Conservation (phyloP, 2,888 invertebrate species). For the Atethmia centrago region DNA sequence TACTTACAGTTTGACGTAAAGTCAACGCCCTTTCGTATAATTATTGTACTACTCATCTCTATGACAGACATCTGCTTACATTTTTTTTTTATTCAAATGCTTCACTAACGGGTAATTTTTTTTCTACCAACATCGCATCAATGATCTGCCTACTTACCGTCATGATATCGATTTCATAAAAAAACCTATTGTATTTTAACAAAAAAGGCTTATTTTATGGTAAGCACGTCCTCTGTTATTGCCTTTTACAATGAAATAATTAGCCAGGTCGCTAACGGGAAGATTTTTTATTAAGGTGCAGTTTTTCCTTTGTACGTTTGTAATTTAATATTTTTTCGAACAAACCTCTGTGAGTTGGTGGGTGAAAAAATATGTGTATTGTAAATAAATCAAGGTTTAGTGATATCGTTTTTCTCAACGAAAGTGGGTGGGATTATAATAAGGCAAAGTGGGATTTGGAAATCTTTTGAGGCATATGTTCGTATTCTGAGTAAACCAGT, state of each 20-base stretch:
- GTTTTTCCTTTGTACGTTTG: constrained; percentile 82
- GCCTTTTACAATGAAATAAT: constrained; percentile 88
- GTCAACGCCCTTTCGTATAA: constrained; percentile 13
- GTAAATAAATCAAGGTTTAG: constrained; percentile 75
- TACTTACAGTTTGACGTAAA: neutral
- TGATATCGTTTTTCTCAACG: constrained; percentile 59
- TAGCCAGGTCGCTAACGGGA: constrained; percentile 87
- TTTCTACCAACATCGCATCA: constrained; percentile 69
- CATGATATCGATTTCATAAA: constrained; percentile 84
- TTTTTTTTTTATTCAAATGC: constrained; percentile 38
- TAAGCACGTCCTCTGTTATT: constrained; percentile 86
- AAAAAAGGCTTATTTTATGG: constrained; percentile 87
- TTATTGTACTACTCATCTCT: constrained; percentile 1
- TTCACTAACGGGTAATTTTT: constrained; percentile 51
- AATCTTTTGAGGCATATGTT: neutral
- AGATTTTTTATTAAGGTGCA: constrained; percentile 81
- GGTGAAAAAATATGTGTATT: constrained; percentile 77
- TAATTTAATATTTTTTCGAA: constrained; percentile 89
- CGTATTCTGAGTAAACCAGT: neutral
- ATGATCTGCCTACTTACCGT: constrained; percentile 80
- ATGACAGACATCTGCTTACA: constrained; percentile 44
- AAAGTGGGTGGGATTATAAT: constrained; percentile 38
- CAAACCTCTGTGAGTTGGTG: constrained; percentile 78
- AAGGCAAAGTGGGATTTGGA: constrained; percentile 2
- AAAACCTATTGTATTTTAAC: constrained; percentile 83